phyloP scores from a whole-genome alignment of 2,797 vertebrate species.

The Phylloscopus collybita region DNA sequence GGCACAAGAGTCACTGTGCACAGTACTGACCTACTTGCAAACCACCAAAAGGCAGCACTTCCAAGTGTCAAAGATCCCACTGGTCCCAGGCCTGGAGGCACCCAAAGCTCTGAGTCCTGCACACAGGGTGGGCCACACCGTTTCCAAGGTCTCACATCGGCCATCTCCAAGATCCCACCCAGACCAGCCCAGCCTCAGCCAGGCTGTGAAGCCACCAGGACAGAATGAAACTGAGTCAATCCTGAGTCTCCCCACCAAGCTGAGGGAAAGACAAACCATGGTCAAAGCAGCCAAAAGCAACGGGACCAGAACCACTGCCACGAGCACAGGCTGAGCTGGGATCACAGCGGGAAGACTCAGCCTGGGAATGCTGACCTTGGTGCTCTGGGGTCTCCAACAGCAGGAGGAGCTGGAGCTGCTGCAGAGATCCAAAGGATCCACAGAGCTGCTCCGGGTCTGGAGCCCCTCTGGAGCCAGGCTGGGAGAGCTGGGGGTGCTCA shows the following conservation, averaged over 20 bases:
- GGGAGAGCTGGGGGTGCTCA: neutral
- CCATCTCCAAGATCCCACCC: neutral
- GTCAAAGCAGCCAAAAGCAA: neutral
- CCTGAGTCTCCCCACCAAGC: rapidly evolving
- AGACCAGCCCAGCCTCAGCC: neutral
- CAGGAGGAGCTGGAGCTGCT: neutral
- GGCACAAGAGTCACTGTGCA: neutral
- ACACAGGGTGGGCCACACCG: too few species aligned
- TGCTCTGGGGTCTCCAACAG: neutral
- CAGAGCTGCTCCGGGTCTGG: rapidly evolving
- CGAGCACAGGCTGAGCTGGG: neutral
- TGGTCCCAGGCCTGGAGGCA: neutral
- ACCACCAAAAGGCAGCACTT: neutral
- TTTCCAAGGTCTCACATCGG: neutral
- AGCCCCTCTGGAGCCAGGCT: neutral
- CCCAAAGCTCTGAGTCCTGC: neutral
- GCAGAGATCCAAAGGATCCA: neutral
- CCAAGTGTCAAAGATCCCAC: neutral
- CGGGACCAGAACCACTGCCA: neutral
- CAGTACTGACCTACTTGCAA: neutral
- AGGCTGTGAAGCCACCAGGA: neutral
- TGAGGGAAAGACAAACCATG: neutral
- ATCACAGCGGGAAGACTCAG: neutral
- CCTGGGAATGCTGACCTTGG: neutral
- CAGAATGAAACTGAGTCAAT: neutral